Conservation (phyloP, 2,888 invertebrate species). For the Teleogryllus oceanicus region DNA sequence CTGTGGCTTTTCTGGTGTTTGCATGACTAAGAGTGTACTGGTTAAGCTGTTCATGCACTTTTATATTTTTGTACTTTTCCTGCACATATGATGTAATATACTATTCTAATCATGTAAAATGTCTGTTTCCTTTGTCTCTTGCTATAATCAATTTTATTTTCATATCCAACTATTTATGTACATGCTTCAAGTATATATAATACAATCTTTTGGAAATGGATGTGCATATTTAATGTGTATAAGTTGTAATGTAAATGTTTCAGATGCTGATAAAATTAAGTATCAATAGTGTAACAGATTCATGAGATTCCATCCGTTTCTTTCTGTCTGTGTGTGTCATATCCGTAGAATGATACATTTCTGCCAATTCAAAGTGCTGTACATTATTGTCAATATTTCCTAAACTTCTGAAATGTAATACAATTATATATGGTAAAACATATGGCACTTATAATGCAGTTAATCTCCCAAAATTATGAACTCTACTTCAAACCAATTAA, state of each 20-base stretch:
- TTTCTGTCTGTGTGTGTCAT: too few relatives aligned
- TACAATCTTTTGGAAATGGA: background rate
- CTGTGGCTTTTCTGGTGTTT: too few relatives aligned
- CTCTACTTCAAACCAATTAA: too few relatives aligned
- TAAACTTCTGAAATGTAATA: background rate
- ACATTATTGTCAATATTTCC: background rate
- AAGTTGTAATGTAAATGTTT: slow-evolving; percentile 21
- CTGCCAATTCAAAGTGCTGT: background rate
- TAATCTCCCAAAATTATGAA: background rate
- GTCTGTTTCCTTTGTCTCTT: slow-evolving; percentile 23
- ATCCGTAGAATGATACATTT: background rate
- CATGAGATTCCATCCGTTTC: background rate
- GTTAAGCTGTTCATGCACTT: slow-evolving; percentile 31
- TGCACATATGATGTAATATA: slow-evolving; percentile 34
- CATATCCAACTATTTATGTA: slow-evolving; percentile 19
- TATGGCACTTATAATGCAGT: background rate
- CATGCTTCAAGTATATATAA: slow-evolving; percentile 18
- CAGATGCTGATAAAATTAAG: background rate
- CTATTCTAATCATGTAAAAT: slow-evolving; percentile 18
- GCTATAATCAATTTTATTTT: slow-evolving; percentile 22
- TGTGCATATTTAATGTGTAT: slow-evolving; percentile 20
- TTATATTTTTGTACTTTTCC: slow-evolving; percentile 36
- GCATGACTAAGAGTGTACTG: background rate
- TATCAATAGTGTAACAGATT: background rate
- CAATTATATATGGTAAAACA: background rate